Conservation (phyloP, 2,888 invertebrate genomes). For the Lutraria lutraria region DNA sequence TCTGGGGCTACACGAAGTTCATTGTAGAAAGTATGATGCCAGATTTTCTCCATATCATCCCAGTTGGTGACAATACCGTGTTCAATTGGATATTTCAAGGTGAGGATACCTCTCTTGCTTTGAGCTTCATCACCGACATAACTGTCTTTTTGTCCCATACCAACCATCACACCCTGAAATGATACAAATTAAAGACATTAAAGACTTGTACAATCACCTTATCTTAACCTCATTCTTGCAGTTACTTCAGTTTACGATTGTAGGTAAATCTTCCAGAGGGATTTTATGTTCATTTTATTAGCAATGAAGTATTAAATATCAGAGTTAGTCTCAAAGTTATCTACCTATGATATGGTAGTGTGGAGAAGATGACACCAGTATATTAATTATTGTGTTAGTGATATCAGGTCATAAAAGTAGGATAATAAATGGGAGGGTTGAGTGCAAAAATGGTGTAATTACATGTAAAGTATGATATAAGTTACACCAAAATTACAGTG, state of each 20-base stretch:
- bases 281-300: background rate
- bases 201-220: background rate
- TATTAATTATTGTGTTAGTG: background rate
- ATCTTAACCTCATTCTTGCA: background rate
- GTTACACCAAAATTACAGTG: background rate
- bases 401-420: background rate
- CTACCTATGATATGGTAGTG: background rate
- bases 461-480: background rate
- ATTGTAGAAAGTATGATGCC: slow-evolving; percentile 84
- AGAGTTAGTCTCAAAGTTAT: background rate
- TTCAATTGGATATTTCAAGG: slow-evolving; percentile 84
- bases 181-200: background rate
- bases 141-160: slow-evolving; percentile 80
- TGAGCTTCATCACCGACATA: slow-evolving; percentile 83
- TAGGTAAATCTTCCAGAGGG: background rate
- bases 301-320: background rate
- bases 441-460: background rate
- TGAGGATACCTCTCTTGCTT: slow-evolving; percentile 84
- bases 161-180: slow-evolving; percentile 62
- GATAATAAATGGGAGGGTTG: background rate
- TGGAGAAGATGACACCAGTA: background rate
- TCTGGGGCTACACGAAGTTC: slow-evolving; percentile 96
- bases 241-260: background rate
- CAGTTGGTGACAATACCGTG: slow-evolving; percentile 84
- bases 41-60: slow-evolving; percentile 85